These are phyloP conservation scores for Doris montereyensis DNA, from an alignment of 2,888 invertebrate species.

Conservation along the genomic window DNA sequence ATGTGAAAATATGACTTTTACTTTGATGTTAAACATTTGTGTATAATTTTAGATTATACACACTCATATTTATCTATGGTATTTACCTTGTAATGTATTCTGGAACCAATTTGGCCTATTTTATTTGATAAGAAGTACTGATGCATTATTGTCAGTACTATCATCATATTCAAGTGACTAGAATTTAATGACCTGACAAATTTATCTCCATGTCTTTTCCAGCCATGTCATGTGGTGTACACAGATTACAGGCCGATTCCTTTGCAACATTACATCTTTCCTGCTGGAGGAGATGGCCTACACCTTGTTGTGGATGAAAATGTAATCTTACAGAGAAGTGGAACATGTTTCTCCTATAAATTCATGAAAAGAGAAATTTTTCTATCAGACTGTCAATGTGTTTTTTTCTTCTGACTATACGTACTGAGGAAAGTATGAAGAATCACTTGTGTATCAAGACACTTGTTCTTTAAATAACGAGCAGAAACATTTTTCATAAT, in stretches of 20 bases:
- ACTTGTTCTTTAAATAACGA: too few relatives aligned
- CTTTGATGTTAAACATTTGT: neutral
- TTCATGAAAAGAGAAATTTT: too few relatives aligned
- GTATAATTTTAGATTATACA: too few relatives aligned
- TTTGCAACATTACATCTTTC: slow-evolving; percentile 97
- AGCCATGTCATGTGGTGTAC: slow-evolving; percentile 99
- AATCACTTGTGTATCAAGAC: too few relatives aligned
- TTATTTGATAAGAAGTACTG: neutral
- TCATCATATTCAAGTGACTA: neutral
- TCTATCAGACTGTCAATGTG: too few relatives aligned
- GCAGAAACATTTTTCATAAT: too few relatives aligned
- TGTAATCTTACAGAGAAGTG: too few relatives aligned
- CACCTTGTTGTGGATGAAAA: slow-evolving; percentile 96
- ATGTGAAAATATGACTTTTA: too few relatives aligned
- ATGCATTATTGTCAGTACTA: too few relatives aligned
- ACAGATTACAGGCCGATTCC: slow-evolving; percentile 98
- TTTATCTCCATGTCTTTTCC: slow-evolving; percentile 65
- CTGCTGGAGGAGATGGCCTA: slow-evolving; percentile 93
- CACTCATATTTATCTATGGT: neutral
- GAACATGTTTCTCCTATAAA: too few relatives aligned
- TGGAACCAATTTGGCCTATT: neutral
- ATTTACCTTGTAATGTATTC: neutral
- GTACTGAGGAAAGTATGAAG: too few relatives aligned
- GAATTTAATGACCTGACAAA: neutral
- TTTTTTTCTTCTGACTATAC: too few relatives aligned